Conservation (phyloP, 2,888 invertebrate genomes). For the Portevinia maculata region DNA sequence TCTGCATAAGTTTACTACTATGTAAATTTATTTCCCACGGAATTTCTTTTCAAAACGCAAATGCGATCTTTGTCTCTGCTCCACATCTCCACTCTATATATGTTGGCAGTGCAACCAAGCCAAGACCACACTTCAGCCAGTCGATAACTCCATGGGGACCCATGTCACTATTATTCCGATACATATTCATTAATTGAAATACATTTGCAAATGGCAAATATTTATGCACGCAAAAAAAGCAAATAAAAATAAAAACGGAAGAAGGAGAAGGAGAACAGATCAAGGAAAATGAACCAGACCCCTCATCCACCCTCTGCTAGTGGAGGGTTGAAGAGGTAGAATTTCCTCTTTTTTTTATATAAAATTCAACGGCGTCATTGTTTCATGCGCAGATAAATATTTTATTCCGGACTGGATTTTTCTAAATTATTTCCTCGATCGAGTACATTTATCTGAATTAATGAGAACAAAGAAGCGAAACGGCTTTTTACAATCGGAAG, state of each 20-base stretch:
- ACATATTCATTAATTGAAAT: slow-evolving; percentile 74
- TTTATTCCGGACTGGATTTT: slow-evolving; percentile 72
- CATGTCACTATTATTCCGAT: slow-evolving; percentile 74
- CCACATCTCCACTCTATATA: slow-evolving; percentile 19
- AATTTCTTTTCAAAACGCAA: slow-evolving; percentile 62
- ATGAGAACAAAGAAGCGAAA: slow-evolving; percentile 62
- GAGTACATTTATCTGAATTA: slow-evolving; percentile 72
- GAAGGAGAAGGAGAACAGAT: slow-evolving; percentile 21
- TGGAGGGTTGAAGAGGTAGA: slow-evolving; percentile 22
- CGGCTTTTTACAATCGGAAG: slow-evolving; percentile 38
- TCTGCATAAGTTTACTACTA: slow-evolving; percentile 37
- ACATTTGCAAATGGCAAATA: slow-evolving; percentile 72
- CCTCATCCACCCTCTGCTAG: background rate
- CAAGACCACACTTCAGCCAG: slow-evolving; percentile 58
- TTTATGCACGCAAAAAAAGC: slow-evolving; percentile 70
- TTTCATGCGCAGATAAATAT: slow-evolving; percentile 68
- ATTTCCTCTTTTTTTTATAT: slow-evolving; percentile 42
- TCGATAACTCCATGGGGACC: slow-evolving; percentile 67
- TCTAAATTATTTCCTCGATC: slow-evolving; percentile 73
- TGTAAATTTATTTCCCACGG: slow-evolving; percentile 61
- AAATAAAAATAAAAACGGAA: slow-evolving; percentile 20
- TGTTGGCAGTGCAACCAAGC: slow-evolving; percentile 5
- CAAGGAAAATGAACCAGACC: slow-evolving; percentile 18
- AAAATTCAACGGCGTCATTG: slow-evolving; percentile 62
- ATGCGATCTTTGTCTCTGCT: slow-evolving; percentile 51